Base-by-base conservation (phyloP, 1,140 invertebrate genomes). In the Drosophila orosa region DNA sequence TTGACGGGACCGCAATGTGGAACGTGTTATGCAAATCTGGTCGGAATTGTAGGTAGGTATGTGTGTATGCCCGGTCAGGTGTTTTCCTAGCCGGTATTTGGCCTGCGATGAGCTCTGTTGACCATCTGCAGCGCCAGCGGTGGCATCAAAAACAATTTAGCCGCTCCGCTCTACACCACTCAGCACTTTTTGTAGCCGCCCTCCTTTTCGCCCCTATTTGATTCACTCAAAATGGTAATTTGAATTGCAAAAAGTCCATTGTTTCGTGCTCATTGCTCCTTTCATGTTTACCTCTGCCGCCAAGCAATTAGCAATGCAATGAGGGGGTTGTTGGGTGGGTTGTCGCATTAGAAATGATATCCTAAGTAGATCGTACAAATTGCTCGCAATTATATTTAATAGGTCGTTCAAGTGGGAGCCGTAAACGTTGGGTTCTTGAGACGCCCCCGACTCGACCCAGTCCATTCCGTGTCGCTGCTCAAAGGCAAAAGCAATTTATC, bases 281-380 rank as follows among this genome's bases (percentile, higher is more conserved):
- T 55, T 60, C 17, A 31, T 76, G 24, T 65, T 57, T 44, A 65
- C 50, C 54, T 73, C 50, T 10, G 25, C 62, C 69, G 25, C 45
- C 45, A 29, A 33, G 52, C 83, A 86, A 86, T 86, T 86, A 86
- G 83, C 83, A 87, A 87, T 54, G 52, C 35, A 39, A 47, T 55
- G 37, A 42, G 57, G 25, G 33, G 29, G 22, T 17, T 22, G 24
- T 12, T 29, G 42, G 27, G 39, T 42, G 59, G 60, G 52, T 33
- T 47, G 69, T 55, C 60, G 73, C 82, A 87, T 87, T 83, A 80
- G 80, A 86, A 83, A 89, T 86, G 84, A 87, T 87, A 89, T 87
- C 59, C 84, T 73, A 83, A 89, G 84, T 87, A 89, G 75, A 87
- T 89, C 79, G 79, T 69, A 80, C 86, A 87, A 89, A 87, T 87